phyloP scores from a whole-genome alignment of 2,113 vertebrate species.

The Trachemys scripta region DNA sequence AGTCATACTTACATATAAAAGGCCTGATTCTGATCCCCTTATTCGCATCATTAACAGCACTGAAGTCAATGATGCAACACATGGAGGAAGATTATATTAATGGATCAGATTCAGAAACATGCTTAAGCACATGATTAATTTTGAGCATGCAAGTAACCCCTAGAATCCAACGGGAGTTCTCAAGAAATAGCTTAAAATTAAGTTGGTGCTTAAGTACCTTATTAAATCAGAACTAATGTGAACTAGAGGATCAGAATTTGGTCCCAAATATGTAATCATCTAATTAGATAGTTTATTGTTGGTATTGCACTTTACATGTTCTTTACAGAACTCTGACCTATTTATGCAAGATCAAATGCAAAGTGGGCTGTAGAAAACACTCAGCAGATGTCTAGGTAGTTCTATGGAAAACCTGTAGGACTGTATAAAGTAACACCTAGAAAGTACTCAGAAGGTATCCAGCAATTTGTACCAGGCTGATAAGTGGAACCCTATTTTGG shows the following conservation, averaged over 20 bases:
- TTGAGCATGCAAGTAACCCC: fast-evolving
- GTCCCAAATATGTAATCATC: neutral
- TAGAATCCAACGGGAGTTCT: neutral
- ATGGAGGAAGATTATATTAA: neutral
- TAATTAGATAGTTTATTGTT: neutral
- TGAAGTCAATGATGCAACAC: neutral
- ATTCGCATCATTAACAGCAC: neutral
- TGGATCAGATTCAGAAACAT: neutral
- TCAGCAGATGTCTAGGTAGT: neutral
- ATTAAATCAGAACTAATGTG: neutral
- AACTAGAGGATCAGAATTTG: neutral
- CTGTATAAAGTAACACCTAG: neutral
- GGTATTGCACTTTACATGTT: neutral
- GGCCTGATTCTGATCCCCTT: neutral
- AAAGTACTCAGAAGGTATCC: neutral
- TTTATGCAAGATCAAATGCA: neutral
- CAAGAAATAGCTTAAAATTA: neutral
- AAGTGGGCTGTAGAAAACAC: neutral
- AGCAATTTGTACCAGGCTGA: neutral
- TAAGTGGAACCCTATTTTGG: neutral
- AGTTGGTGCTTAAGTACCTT: neutral
- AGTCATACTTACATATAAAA: neutral
- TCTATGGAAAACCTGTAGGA: neutral
- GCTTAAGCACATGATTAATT: neutral
- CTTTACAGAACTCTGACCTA: conserved; percentile 1